phyloP scores from a whole-genome alignment of 2,888 invertebrate genomes.

The Anodontia alba region DNA sequence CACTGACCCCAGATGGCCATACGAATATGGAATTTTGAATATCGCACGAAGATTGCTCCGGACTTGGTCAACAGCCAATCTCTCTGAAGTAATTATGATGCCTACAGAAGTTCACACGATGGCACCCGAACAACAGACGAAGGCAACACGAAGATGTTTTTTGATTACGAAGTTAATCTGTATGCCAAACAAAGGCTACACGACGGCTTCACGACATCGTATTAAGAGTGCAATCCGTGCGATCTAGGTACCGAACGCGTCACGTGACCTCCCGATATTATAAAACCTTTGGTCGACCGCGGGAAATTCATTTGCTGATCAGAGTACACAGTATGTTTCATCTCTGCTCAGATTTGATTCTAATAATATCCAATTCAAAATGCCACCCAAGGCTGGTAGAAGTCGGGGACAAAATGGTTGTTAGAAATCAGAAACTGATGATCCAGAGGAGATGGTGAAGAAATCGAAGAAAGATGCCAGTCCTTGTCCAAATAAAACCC shows the following conservation, averaged over 20 bases:
- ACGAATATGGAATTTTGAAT: slow-evolving; percentile 43
- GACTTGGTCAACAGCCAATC: slow-evolving; percentile 29
- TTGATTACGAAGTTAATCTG: slow-evolving; percentile 21
- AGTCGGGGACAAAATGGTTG: neutral
- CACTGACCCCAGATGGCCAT: slow-evolving; percentile 39
- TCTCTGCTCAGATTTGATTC: too few species aligned
- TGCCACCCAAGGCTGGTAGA: slow-evolving; percentile 21
- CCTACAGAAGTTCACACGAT: slow-evolving; percentile 35
- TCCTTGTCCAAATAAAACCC: neutral
- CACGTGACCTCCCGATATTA: neutral
- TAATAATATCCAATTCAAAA: neutral
- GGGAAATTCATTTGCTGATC: too few species aligned
- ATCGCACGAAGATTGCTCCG: slow-evolving; percentile 27
- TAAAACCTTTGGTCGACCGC: too few species aligned
- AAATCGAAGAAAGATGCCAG: neutral
- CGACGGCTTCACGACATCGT: neutral
- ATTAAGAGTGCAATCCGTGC: neutral
- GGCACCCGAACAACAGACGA: slow-evolving; percentile 34
- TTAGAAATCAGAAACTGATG: neutral
- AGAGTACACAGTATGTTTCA: too few species aligned
- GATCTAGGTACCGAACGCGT: too few species aligned
- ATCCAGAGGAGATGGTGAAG: neutral
- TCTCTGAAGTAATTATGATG: slow-evolving; percentile 34
- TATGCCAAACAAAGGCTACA: slow-evolving; percentile 27
- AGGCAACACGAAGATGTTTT: slow-evolving; percentile 8